A percentile compares a stretch with the other conserved stretches of the same genome.
These are phyloP conservation scores for Sciurus vulgaris DNA, from an alignment of 2,797 vertebrate species.

Conservation along the genomic window DNA sequence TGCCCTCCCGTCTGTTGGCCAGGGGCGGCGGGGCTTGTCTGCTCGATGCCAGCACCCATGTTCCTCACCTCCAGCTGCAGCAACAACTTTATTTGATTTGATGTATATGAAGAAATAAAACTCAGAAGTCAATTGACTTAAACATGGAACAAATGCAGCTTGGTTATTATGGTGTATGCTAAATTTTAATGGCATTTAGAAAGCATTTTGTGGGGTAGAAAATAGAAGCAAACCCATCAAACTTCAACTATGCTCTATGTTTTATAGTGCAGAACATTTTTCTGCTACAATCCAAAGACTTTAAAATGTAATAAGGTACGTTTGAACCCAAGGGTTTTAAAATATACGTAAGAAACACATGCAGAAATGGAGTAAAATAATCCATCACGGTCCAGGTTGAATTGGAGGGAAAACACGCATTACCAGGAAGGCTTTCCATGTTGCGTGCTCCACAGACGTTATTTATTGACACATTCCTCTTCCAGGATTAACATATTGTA, in stretches of 20 bases:
- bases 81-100: constrained; percentile 81
- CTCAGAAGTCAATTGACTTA: constrained; percentile 88
- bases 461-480: constrained; percentile 49
- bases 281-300: constrained; percentile 87
- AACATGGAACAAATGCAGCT: constrained; percentile 85
- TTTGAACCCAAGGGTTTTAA: constrained; percentile 85
- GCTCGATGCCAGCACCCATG: background rate
- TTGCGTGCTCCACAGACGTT: background rate
- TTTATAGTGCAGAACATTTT: constrained; percentile 90
- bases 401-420: constrained; percentile 72
- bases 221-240: constrained; percentile 89
- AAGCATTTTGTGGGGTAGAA: constrained; percentile 89
- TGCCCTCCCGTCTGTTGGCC: background rate
- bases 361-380: constrained; percentile 74
- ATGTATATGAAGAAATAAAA: constrained; percentile 85
- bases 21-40: background rate
- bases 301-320: constrained; percentile 87
- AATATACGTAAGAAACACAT: constrained; percentile 75
- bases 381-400: constrained; percentile 72
- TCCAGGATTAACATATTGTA: constrained; percentile 46
- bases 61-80: constrained; percentile 68
- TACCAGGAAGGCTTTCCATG: constrained; percentile 49
- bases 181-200: constrained; percentile 91
- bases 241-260: constrained; percentile 86
- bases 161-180: constrained; percentile 87